phyloP scores from a whole-genome alignment of 2,113 vertebrate species.

The Tor tambroides region DNA sequence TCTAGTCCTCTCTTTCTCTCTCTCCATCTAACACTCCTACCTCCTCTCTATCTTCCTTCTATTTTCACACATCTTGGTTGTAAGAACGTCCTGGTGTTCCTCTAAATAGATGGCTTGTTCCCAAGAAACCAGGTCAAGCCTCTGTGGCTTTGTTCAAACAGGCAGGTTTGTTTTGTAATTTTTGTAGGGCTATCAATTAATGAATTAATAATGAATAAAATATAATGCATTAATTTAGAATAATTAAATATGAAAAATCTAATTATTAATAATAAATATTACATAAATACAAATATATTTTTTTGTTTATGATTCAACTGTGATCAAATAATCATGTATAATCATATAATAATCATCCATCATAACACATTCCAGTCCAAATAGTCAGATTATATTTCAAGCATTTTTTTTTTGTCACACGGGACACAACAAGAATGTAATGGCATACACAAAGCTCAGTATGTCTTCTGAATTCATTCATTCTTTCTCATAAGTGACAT shows the following conservation, averaged over 20 bases:
- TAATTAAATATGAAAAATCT: neutral
- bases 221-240: neutral
- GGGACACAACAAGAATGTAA: neutral
- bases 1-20: conserved; percentile 56
- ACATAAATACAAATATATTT: neutral
- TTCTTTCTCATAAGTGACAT: neutral
- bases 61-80: conserved; percentile 34
- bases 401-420: neutral
- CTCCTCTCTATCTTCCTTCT: neutral
- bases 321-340: too few relatives aligned
- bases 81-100: conserved; percentile 6
- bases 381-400: neutral
- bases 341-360: too few relatives aligned
- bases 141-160: neutral
- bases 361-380: neutral
- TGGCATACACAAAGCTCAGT: neutral
- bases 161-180: neutral
- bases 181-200: neutral
- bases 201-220: neutral
- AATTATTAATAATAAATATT: neutral
- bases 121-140: conserved; percentile 16
- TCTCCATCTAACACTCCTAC: conserved; percentile 32
- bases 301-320: too few relatives aligned
- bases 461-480: neutral
- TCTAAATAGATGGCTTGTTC: conserved; percentile 30